Percentiles rank a stretch among this genome's conserved stretches.
phyloP scores from a whole-genome alignment of 2,888 invertebrate species.

The Thalpophila matura region DNA sequence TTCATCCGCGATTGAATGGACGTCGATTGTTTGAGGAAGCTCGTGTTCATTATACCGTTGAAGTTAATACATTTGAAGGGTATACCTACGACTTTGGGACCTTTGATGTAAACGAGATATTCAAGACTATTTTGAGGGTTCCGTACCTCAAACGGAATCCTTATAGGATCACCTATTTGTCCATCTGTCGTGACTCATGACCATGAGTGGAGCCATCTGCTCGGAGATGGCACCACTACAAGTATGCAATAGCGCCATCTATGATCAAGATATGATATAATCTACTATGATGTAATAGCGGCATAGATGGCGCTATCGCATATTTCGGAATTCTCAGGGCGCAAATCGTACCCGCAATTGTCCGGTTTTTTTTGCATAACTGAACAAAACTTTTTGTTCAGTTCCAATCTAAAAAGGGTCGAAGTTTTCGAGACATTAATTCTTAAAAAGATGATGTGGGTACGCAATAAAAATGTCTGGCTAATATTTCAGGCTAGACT shows the following conservation, averaged over 20 bases:
- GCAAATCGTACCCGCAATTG: too few relatives aligned
- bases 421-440: not conserved
- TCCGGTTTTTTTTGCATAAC: not conserved
- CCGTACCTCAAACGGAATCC: too few relatives aligned
- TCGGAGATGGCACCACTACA: too few relatives aligned
- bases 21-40: conserved; percentile 28
- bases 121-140: too few relatives aligned
- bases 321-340: too few relatives aligned
- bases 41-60: conserved; percentile 10
- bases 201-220: too few relatives aligned
- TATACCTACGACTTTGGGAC: not conserved
- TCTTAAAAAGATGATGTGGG: conserved; percentile 3
- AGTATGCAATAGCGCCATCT: too few relatives aligned
- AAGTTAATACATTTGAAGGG: conserved; percentile 15
- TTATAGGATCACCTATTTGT: too few relatives aligned
- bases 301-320: too few relatives aligned
- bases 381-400: not conserved
- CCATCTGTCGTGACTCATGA: too few relatives aligned
- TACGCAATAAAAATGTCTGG: conserved; percentile 39
- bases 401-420: not conserved
- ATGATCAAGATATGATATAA: too few relatives aligned
- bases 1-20: conserved; percentile 50
- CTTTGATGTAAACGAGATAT: not conserved
- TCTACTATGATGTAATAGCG: too few relatives aligned
- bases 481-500: conserved; percentile 17